Evolutionary conservation across 2,113 vertebrate species (phyloP), one percentile per base, ranked within the genome.

Genomic region (Rallus limicola): DNA sequence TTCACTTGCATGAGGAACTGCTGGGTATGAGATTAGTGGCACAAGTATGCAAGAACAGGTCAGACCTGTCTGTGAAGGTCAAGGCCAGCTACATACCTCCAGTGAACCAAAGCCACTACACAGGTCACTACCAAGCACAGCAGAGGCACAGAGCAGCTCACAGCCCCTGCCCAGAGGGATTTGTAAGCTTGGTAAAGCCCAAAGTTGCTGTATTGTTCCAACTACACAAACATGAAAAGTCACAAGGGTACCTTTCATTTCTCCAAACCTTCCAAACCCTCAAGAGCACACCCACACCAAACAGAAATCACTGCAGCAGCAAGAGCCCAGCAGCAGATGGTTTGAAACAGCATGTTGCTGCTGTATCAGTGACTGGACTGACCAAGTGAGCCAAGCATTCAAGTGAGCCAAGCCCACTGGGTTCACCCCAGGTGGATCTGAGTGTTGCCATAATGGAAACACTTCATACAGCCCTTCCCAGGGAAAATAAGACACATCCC

Each of bases 121-220:
- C 33, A 33, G 2, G 25, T 24, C 44, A 17, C n/a, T 7, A 1
- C 10, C 13, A 20, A 40, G 82, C 65, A 16, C 33, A 78, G 14
- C 23, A 34, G 36, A 60, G 23, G 17, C 28, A 64, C 48, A 16
- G 28, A 59, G 55, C 48, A 68, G 26, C 12, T 19, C 55, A 26
- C 53, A 70, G 42, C 33, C 42, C n/a, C 10, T 2, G 9, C 0
- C 0, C 0, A 68, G 20, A 34, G 10, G 14, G 33, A 42, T 24
- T 9, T n/a, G 9, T 11, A 50, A 34, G 11, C 52, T 89, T 56
- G 70, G 56, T 20, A 62, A 58, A 74, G 60, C n/a, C 55, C 44
- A 29, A 59, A 76, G 19, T 58, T 46, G 60, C 21, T 63, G 15
- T 13, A 23, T 34, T 46, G 63, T 8, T 87, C 17, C 56, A 62